A percentile compares a stretch with the other conserved stretches of the same genome.
These are phyloP conservation scores for Thumatha senex DNA, from an alignment of 2,888 invertebrate genomes.

Conservation along the genomic window DNA sequence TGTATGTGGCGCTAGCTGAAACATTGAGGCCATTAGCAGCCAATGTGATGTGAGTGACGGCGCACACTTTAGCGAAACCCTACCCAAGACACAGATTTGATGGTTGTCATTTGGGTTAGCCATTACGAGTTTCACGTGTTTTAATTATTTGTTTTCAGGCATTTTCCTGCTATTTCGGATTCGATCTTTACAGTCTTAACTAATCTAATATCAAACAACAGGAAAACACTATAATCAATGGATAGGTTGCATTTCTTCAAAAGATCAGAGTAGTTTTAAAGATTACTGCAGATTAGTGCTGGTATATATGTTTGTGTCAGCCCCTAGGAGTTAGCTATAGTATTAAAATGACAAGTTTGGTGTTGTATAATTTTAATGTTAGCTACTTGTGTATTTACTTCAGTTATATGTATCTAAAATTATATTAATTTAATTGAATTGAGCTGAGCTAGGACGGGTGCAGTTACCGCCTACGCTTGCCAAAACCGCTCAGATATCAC, in stretches of 20 bases:
- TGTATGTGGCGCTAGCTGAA: too few relatives aligned
- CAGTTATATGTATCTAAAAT: slow-evolving; percentile 44
- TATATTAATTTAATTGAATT: slow-evolving; percentile 47
- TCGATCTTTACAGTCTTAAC: too few relatives aligned
- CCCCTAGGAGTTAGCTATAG: slow-evolving; percentile 38
- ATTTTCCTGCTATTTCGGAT: neutral
- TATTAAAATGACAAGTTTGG: slow-evolving; percentile 47
- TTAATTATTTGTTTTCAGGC: neutral
- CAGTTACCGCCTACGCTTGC: slow-evolving; percentile 6
- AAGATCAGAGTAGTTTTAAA: slow-evolving; percentile 7
- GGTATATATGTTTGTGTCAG: slow-evolving; percentile 16
- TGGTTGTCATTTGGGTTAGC: too few relatives aligned
- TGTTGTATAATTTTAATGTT: slow-evolving; percentile 63
- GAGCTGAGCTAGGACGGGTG: slow-evolving; percentile 36
- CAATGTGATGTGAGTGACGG: too few relatives aligned
- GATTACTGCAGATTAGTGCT: slow-evolving; percentile 13
- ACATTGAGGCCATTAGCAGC: too few relatives aligned
- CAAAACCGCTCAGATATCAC: neutral
- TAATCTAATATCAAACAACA: neutral
- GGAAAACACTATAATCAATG: neutral
- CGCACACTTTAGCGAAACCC: too few relatives aligned
- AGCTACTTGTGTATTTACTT: slow-evolving; percentile 50
- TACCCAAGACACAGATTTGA: too few relatives aligned
- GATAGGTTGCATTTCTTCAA: neutral
- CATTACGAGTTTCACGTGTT: too few relatives aligned